A percentile compares a stretch with the other conserved stretches of the same genome.
Conservation (phyloP, 2,888 invertebrate species). For the Drosophila austrosaltans region DNA sequence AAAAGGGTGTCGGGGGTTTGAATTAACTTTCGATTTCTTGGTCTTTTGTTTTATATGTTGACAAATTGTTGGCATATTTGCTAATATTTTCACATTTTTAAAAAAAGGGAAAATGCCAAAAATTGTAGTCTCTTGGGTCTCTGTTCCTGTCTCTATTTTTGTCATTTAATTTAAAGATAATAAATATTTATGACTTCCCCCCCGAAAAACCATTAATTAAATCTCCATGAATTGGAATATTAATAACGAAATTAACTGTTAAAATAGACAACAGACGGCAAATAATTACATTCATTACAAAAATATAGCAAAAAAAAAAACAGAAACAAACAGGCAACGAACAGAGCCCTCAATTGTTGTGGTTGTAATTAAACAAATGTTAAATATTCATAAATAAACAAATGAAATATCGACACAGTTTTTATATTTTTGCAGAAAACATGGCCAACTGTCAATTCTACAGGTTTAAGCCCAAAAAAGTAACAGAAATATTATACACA, state of each 20-base stretch:
- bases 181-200: slow-evolving; percentile 18
- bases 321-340: background rate
- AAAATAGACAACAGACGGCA: slow-evolving; percentile 31
- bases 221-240: slow-evolving; percentile 42
- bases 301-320: background rate
- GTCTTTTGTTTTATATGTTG: slow-evolving; percentile 34
- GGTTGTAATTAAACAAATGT: slow-evolving; percentile 3
- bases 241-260: slow-evolving; percentile 35
- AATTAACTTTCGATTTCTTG: slow-evolving; percentile 64
- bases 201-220: slow-evolving; percentile 44
- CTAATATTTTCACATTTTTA: slow-evolving; percentile 26
- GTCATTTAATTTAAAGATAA: slow-evolving; percentile 12
- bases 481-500: background rate
- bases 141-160: background rate
- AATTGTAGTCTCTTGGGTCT: slow-evolving; percentile 30
- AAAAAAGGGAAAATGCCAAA: slow-evolving; percentile 31
- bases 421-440: slow-evolving; percentile 8
- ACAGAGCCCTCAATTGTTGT: background rate
- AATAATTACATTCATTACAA: slow-evolving; percentile 30
- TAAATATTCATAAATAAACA: background rate
- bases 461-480: background rate
- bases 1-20: background rate
- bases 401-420: slow-evolving; percentile 11
- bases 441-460: slow-evolving; percentile 29
- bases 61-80: slow-evolving; percentile 68